Evolutionary conservation across 2,888 invertebrate genomes (phyloP).

Genomic region (Eupithecia subumbrata): DNA sequence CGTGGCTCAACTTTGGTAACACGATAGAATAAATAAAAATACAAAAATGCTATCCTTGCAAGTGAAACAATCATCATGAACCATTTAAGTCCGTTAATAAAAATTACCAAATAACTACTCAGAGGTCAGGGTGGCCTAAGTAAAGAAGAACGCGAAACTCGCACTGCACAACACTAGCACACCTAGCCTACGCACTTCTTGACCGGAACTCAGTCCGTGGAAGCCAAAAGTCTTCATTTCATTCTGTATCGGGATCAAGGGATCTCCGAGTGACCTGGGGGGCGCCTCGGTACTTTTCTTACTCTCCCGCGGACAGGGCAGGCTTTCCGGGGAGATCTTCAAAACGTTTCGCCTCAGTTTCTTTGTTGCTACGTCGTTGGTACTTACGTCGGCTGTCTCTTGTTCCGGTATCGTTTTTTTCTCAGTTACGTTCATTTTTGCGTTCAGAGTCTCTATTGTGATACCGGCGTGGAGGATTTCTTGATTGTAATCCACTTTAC

Average conservation of each 20-base stretch:
- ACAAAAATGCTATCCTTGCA: neutral
- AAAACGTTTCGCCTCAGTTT: conserved; percentile 71
- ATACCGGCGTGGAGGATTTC: conserved; percentile 69
- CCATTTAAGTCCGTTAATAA: conserved; percentile 61
- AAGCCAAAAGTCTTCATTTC: conserved; percentile 79
- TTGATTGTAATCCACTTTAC: conserved; percentile 68
- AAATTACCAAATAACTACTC: conserved; percentile 56
- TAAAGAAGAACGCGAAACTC: conserved; percentile 71
- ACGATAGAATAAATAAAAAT: neutral
- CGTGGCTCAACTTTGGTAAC: neutral
- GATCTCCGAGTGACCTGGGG: conserved; percentile 65
- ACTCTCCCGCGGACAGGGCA: conserved; percentile 72
- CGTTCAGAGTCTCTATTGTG: conserved; percentile 68
- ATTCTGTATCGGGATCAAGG: conserved; percentile 76
- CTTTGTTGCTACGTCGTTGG: conserved; percentile 62
- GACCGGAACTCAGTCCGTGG: conserved; percentile 66
- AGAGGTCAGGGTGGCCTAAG: conserved; percentile 58
- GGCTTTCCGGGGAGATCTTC: conserved; percentile 72
- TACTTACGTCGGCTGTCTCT: conserved; percentile 54
- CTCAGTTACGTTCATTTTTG: conserved; percentile 67
- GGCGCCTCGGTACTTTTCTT: conserved; percentile 70
- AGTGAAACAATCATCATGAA: conserved; percentile 53
- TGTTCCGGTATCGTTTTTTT: conserved; percentile 59
- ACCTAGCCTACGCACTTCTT: conserved; percentile 46
- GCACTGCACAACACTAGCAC: conserved; percentile 62